A percentile compares a stretch with the other conserved stretches of the same genome.
Conservation (phyloP, 1,140 invertebrate genomes). For the Drosophila baimaii region DNA sequence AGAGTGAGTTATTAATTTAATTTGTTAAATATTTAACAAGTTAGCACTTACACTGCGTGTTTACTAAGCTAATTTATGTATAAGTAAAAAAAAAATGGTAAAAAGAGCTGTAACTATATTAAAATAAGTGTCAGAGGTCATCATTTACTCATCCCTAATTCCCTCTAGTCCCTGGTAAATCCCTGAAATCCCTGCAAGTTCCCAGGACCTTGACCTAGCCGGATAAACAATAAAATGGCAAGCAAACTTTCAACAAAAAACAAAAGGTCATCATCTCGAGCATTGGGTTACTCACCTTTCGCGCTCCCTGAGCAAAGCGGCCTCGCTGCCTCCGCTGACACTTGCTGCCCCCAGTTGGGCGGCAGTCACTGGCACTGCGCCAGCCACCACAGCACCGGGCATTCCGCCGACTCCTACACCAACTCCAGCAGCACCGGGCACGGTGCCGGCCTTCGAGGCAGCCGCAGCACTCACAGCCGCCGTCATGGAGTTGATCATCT, state of each 20-base stretch:
- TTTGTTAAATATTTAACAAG: too few species aligned
- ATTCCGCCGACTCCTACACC: background rate
- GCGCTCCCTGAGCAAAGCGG: slow-evolving; percentile 85
- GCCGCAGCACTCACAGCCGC: slow-evolving; percentile 47
- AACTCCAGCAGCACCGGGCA: background rate
- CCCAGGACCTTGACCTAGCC: slow-evolving; percentile 4
- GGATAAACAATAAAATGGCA: background rate
- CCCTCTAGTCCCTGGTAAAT: background rate
- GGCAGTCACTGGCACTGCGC: slow-evolving; percentile 85
- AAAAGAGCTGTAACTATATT: too few species aligned
- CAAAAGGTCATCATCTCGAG: too few species aligned
- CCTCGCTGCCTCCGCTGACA: slow-evolving; percentile 34
- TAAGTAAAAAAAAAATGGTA: too few species aligned
- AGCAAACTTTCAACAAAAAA: slow-evolving; percentile 12
- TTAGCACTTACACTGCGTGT: too few species aligned
- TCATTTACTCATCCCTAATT: too few species aligned
- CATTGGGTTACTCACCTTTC: slow-evolving; percentile 91
- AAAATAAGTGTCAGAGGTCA: too few species aligned
- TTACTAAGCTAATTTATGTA: too few species aligned
- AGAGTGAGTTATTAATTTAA: too few species aligned
- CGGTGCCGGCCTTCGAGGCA: slow-evolving; percentile 16
- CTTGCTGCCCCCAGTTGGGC: slow-evolving; percentile 1
- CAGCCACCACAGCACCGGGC: slow-evolving; percentile 5
- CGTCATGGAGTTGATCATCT: slow-evolving; percentile 67
- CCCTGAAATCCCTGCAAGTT: slow-evolving; percentile 14